Evolutionary conservation across 2,888 invertebrate genomes (phyloP).

Genomic region (Heliconius erato): DNA sequence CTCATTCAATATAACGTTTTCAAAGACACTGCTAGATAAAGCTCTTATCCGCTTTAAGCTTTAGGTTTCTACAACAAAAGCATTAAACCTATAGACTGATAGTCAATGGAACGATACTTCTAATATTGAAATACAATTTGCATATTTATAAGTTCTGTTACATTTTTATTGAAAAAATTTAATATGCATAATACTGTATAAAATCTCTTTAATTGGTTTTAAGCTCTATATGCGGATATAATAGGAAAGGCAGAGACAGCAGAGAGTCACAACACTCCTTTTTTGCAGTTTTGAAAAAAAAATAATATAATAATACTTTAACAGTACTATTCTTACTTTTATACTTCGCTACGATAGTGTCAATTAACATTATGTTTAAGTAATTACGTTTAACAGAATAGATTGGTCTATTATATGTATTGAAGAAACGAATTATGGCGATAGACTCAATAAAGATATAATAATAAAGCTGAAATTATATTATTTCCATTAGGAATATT

Average conservation of each 20-base stretch:
- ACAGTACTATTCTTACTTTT: not conserved
- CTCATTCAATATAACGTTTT: not conserved
- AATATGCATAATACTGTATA: not conserved
- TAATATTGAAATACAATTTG: conserved; percentile 1
- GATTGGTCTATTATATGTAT: conserved; percentile 6
- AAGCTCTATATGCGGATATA: not conserved
- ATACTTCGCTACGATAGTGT: not conserved
- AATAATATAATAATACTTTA: too few relatives aligned
- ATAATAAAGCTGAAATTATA: conserved; percentile 2
- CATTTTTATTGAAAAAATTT: not conserved
- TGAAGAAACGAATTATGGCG: not conserved
- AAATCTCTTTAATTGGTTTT: not conserved
- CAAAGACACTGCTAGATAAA: not conserved
- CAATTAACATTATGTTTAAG: not conserved
- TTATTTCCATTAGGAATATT: conserved; percentile 15
- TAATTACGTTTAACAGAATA: conserved; percentile 2
- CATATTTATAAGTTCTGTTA: not conserved
- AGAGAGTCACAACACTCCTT: not conserved
- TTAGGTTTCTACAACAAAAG: not conserved
- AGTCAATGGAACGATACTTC: not conserved
- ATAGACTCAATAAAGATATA: not conserved
- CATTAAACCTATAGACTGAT: not conserved
- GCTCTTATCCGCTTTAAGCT: not conserved
- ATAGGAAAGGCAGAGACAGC: too few relatives aligned
- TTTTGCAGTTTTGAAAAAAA: not conserved